Evolutionary conservation across 2,113 vertebrate species (phyloP).

Genomic region (Plotosus lineatus): DNA sequence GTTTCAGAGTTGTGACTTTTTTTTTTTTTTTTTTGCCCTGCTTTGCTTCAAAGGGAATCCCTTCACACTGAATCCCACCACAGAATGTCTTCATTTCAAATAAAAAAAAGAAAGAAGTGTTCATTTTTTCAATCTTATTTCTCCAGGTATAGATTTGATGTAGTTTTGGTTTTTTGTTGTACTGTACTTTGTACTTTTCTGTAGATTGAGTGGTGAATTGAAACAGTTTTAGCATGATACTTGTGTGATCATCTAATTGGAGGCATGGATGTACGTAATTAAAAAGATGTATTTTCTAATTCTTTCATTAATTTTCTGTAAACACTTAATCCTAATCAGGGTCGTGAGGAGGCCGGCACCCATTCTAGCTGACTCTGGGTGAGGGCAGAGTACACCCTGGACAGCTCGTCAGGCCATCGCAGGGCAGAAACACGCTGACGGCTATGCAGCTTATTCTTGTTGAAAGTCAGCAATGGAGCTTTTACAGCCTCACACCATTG

Average conservation of each 20-base stretch:
- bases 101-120: conserved; percentile 89
- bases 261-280: conserved; percentile 99
- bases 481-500: too few relatives aligned
- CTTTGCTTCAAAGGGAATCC: conserved; percentile 89
- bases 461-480: too few relatives aligned
- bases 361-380: too few relatives aligned
- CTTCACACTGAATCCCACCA: conserved; percentile 86
- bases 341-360: too few relatives aligned
- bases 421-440: too few relatives aligned
- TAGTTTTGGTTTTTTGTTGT: conserved; percentile 96
- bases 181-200: conserved; percentile 76
- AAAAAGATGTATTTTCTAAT: too few relatives aligned
- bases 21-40: conserved; percentile 66
- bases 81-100: conserved; percentile 86
- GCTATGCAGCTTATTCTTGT: too few relatives aligned
- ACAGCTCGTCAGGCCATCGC: too few relatives aligned
- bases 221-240: conserved; percentile 98
- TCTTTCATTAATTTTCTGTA: too few relatives aligned
- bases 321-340: too few relatives aligned
- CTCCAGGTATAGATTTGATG: conserved; percentile 91
- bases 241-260: conserved; percentile 99
- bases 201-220: conserved; percentile 99
- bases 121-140: conserved; percentile 67
- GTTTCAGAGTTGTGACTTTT: conserved; percentile 87
- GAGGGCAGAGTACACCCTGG: too few relatives aligned